Evolutionary conservation across 2,797 vertebrate species (phyloP).

Genomic region (Takifugu ocellatus): DNA sequence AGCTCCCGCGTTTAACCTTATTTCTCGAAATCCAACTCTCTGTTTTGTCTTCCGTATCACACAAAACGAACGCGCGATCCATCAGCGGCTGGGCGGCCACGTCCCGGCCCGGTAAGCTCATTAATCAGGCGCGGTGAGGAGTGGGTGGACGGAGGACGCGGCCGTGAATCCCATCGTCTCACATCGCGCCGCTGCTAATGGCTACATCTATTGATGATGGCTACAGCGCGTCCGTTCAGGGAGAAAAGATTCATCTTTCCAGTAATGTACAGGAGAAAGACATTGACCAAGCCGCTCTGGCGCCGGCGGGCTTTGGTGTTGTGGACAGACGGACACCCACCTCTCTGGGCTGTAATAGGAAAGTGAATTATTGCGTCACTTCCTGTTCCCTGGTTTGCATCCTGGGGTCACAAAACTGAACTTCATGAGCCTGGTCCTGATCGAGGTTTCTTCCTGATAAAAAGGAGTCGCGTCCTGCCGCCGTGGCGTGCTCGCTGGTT

Average conservation of each 20-base stretch:
- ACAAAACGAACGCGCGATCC: slow-evolving; percentile 40
- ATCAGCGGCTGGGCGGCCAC: slow-evolving; percentile 46
- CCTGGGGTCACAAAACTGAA: too few relatives aligned
- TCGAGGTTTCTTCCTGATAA: too few relatives aligned
- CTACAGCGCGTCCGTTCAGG: slow-evolving; percentile 30
- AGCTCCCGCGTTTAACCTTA: slow-evolving; percentile 18
- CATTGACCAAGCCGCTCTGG: neutral
- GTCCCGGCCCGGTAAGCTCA: slow-evolving; percentile 48
- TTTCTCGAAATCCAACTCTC: slow-evolving; percentile 11
- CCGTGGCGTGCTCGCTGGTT: too few relatives aligned
- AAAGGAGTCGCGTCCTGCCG: too few relatives aligned
- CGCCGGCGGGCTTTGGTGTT: too few relatives aligned
- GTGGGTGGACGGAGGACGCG: slow-evolving; percentile 52
- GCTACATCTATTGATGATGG: slow-evolving; percentile 55
- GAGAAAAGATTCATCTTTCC: slow-evolving; percentile 23
- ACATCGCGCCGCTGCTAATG: slow-evolving; percentile 54
- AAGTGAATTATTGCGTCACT: too few relatives aligned
- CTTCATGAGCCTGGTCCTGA: too few relatives aligned
- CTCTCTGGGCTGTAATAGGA: too few relatives aligned
- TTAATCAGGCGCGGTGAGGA: slow-evolving; percentile 56
- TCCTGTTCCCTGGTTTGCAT: too few relatives aligned
- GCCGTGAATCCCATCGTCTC: slow-evolving; percentile 58
- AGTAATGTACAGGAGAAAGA: too few relatives aligned
- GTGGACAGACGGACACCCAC: too few relatives aligned
- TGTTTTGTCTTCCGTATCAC: neutral